Evolutionary conservation across 1,140 invertebrate genomes (phyloP), one percentile per base, ranked within the genome.

Genomic region (Hestina assimilis): DNA sequence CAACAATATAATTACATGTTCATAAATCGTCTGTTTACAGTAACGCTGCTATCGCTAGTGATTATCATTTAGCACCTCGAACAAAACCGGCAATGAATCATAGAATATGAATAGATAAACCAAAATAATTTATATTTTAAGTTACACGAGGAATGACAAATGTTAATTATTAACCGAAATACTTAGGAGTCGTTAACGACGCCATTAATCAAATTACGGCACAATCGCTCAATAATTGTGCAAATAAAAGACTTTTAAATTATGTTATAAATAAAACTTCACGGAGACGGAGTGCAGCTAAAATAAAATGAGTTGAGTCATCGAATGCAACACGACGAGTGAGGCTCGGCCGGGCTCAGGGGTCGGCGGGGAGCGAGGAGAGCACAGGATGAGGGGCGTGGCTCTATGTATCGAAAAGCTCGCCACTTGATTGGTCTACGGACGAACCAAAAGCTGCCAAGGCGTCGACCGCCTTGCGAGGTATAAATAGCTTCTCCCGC

Each of bases 351-450:
- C 19, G 46, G 40, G 59, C 52, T 43, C 38, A 46, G 40, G 61
- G 59, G 45, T 8, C 15, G 31, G 66, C 17, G 52, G 28, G 51
- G 26, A 56, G 41, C 17, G 50, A 41, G 63, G 63, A 20, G 50
- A 31, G 14, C 28, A n/a, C 43, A 58, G 66, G 59, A 45, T 28
- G 45, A 28, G 47, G 62, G 72, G 76, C 69, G 70, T 63, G 58
- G 54, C 58, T 38, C 61, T 77, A 77, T 80, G 66, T 79, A 79
- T 62, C 55, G 51, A 66, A 79, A 83, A 80, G 79, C 79, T 83
- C 70, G 59, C 15, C 0, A 24, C 11, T 23, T 23, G 7, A 83
- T 82, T 86, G 75, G 83, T 29, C 26, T 20, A 11, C 8, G 9
- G 41, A 23, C 46, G 35, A 23, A 23, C 46, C 54, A 51, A 56